Conservation (phyloP, 1,140 invertebrate genomes). For the Matsumurasca onukii region DNA sequence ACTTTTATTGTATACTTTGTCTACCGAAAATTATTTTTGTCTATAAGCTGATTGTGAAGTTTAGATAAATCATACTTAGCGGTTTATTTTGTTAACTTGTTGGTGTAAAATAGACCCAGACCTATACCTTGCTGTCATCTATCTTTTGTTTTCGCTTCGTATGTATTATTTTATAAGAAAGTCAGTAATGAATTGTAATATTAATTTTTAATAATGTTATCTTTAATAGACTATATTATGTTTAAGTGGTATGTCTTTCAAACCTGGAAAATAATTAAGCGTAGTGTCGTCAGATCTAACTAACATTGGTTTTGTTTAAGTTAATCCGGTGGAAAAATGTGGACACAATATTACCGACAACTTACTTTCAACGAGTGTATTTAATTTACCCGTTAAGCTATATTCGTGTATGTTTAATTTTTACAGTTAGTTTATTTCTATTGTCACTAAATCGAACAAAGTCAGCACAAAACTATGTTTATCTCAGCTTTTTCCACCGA, state of each 20-base stretch:
- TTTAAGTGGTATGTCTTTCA: constrained; percentile 29
- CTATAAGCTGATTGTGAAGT: constrained; percentile 7
- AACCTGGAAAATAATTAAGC: constrained; percentile 29
- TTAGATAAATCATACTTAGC: constrained; percentile 15
- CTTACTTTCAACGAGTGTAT: too few relatives aligned
- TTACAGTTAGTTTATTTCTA: too few relatives aligned
- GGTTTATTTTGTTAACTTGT: constrained; percentile 17
- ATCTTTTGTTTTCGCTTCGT: not conserved
- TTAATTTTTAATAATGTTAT: constrained; percentile 14
- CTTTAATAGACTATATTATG: constrained; percentile 20
- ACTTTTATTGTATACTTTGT: constrained; percentile 29
- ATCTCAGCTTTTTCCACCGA: not conserved
- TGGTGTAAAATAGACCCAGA: not conserved
- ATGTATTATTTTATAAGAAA: not conserved
- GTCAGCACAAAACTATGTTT: not conserved
- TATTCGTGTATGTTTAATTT: too few relatives aligned
- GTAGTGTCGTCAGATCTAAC: not conserved
- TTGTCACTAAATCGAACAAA: not conserved
- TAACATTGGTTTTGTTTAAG: not conserved
- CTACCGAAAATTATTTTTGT: constrained; percentile 27
- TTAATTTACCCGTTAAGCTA: too few relatives aligned
- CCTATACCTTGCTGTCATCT: not conserved
- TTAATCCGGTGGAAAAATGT: not conserved
- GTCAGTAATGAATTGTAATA: not conserved
- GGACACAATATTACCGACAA: too few relatives aligned